phyloP scores from a whole-genome alignment of 2,888 invertebrate genomes.

The Seira ritae region DNA sequence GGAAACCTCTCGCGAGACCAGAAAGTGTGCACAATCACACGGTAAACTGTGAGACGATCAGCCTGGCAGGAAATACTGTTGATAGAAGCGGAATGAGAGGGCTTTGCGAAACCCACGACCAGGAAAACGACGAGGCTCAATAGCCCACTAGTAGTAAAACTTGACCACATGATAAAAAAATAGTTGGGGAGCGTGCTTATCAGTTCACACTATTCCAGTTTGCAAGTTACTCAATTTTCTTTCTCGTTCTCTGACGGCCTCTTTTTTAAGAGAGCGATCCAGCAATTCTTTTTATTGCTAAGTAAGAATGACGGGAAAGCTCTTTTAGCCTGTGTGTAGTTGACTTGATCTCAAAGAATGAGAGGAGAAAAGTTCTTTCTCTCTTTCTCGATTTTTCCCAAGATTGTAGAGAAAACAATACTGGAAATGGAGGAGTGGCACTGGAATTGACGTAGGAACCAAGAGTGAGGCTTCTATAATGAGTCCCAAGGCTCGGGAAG shows the following conservation, averaged over 20 bases:
- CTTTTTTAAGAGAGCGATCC: no score
- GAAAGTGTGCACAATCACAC: conserved; percentile 91
- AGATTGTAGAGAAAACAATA: not conserved
- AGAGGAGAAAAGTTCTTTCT: conserved; percentile 25
- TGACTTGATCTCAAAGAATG: conserved; percentile 51
- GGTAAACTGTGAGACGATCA: conserved; percentile 91
- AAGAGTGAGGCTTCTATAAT: conserved; percentile 31
- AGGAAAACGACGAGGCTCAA: conserved; percentile 56
- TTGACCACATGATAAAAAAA: conserved; percentile 65
- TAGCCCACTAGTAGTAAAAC: conserved; percentile 59
- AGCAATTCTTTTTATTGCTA: no score
- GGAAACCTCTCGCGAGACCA: conserved; percentile 94
- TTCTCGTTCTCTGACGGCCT: no score
- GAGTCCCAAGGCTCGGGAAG: conserved; percentile 56
- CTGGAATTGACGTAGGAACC: not conserved
- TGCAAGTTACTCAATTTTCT: not conserved
- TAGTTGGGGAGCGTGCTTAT: conserved; percentile 31
- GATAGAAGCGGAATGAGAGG: conserved; percentile 53
- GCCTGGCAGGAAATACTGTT: conserved; percentile 80
- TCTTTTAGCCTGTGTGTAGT: conserved; percentile 31
- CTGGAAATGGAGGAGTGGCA: not conserved
- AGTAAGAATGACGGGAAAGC: not conserved
- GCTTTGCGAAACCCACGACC: conserved; percentile 49
- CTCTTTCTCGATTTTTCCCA: conserved; percentile 6
- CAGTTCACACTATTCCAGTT: conserved; percentile 34